phyloP scores from a whole-genome alignment of 2,888 invertebrate species.

The Orchesellides sinensis region DNA sequence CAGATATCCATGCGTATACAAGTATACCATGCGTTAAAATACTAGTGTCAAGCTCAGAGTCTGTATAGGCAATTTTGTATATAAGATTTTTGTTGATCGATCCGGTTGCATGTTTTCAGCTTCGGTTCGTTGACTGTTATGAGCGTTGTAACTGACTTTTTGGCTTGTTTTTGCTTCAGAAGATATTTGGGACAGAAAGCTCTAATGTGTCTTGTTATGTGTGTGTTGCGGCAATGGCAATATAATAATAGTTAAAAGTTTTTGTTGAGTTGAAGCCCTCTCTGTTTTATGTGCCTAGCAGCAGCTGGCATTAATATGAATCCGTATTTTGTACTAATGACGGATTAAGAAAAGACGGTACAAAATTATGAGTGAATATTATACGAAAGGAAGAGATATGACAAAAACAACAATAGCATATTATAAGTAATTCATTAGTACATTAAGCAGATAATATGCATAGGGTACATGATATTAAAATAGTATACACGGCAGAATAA shows the following conservation, averaged over 20 bases:
- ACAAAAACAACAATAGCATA: neutral
- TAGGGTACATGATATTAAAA: too few relatives aligned
- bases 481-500: too few relatives aligned
- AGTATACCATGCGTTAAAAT: neutral
- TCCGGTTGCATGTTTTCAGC: neutral
- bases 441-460: too few relatives aligned
- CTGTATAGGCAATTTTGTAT: too few relatives aligned
- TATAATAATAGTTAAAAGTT: too few relatives aligned
- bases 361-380: slow-evolving; percentile 1
- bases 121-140: neutral
- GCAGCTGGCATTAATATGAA: neutral
- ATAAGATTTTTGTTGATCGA: neutral
- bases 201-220: neutral
- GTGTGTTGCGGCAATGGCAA: too few relatives aligned
- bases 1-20: neutral
- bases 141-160: neutral
- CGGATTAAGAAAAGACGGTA: slow-evolving; percentile 21
- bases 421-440: too few relatives aligned
- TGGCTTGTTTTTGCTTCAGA: neutral
- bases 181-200: neutral
- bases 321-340: slow-evolving; percentile 14
- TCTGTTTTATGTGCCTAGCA: neutral
- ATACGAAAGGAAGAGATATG: too few relatives aligned
- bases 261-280: neutral
- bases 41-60: too few relatives aligned